These are phyloP conservation scores for Catocala nupta DNA, from an alignment of 2,888 invertebrate genomes.

Conservation along the genomic window DNA sequence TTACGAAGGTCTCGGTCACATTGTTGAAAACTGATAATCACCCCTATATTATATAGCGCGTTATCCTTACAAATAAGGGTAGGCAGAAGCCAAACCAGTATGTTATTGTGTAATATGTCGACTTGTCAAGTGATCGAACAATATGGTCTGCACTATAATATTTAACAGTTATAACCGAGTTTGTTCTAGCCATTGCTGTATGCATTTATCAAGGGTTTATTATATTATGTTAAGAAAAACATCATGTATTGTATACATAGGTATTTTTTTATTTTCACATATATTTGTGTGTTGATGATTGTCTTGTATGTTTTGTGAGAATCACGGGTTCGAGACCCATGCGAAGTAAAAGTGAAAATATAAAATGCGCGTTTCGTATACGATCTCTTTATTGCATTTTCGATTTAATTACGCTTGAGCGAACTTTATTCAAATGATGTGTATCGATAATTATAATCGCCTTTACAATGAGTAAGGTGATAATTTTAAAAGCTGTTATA, in stretches of 20 bases:
- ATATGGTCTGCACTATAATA: neutral
- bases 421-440: conserved; percentile 1
- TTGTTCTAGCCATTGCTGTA: conserved; percentile 44
- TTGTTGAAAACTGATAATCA: no score
- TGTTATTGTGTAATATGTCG: no score
- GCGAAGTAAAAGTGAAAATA: neutral
- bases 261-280: conserved; percentile 26
- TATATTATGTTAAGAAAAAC: conserved; percentile 27
- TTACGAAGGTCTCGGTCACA: no score
- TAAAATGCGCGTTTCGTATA: neutral
- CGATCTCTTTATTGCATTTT: conserved; percentile 20
- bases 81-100: no score
- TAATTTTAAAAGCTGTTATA: neutral
- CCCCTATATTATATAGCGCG: no score
- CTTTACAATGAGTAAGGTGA: neutral
- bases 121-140: no score
- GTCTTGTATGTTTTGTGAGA: conserved; percentile 49
- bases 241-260: conserved; percentile 35
- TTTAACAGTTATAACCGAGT: conserved; percentile 1
- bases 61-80: no score
- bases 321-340: neutral
- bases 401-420: conserved; percentile 5
- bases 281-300: conserved; percentile 37
- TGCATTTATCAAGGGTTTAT: conserved; percentile 47
- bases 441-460: conserved; percentile 5